Percentiles rank a stretch among this genome's conserved stretches.
These are phyloP conservation scores for Stegodyphus dumicola DNA, from an alignment of 1,140 invertebrate species.

Conservation along the genomic window DNA sequence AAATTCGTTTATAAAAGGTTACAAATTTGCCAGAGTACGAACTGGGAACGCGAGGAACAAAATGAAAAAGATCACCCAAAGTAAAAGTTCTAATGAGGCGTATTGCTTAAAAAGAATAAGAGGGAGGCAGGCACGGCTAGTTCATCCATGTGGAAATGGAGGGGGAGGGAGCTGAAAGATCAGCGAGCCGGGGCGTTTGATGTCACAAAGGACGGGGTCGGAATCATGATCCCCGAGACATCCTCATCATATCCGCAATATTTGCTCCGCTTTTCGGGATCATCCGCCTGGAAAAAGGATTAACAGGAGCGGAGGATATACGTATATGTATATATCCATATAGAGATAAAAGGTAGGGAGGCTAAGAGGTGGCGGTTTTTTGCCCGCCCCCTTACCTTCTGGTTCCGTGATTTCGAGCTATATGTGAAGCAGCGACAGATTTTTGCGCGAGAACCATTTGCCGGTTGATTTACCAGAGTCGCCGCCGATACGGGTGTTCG, in stretches of 20 bases:
- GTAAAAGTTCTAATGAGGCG: conserved; percentile 46
- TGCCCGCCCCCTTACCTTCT: not conserved
- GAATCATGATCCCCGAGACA: conserved; percentile 56
- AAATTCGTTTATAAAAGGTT: conserved; percentile 39
- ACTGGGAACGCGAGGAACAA: no score
- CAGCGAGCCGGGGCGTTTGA: conserved; percentile 15
- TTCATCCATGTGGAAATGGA: conserved; percentile 11
- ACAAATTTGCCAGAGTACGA: conserved; percentile 37
- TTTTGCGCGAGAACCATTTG: conserved; percentile 43
- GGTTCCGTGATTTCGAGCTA: conserved; percentile 10
- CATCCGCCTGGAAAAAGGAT: conserved; percentile 49
- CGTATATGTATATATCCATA: conserved; percentile 43
- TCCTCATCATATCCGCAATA: conserved; percentile 61
- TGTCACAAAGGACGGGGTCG: conserved; percentile 40
- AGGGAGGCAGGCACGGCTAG: not conserved
- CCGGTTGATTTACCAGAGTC: conserved; percentile 30
- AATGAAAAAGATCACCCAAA: no score
- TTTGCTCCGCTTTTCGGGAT: conserved; percentile 40
- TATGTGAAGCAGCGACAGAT: conserved; percentile 37
- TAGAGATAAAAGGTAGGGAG: not conserved
- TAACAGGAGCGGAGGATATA: conserved; percentile 9
- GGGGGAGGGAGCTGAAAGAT: not conserved
- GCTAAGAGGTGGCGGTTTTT: conserved; percentile 5
- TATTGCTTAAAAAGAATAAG: conserved; percentile 28
- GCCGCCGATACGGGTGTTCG: not conserved